Conservation (phyloP, 2,113 vertebrate genomes). For the Coreoperca whiteheadi region DNA sequence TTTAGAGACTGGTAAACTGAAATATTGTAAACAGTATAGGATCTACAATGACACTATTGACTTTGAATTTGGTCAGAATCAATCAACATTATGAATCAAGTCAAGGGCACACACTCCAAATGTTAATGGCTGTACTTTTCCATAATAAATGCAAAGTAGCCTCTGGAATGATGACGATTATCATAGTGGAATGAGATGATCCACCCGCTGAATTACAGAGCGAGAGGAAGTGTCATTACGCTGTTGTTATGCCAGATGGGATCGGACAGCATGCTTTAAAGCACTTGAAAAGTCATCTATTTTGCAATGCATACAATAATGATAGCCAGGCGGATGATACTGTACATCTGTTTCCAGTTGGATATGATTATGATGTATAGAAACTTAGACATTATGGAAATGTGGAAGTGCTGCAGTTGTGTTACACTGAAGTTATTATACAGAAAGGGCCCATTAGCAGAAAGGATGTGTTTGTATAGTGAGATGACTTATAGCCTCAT, state of each 20-base stretch:
- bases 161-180: neutral
- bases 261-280: constrained; percentile 38
- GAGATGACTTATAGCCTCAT: too few relatives aligned
- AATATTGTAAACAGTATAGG: neutral
- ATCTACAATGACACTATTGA: neutral
- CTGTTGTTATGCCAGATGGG: constrained; percentile 24
- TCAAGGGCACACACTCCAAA: neutral
- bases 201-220: neutral
- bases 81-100: constrained; percentile 1
- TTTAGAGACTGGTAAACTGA: neutral
- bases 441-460: neutral
- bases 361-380: constrained; percentile 31
- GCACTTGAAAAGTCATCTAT: constrained; percentile 31
- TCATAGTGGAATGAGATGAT: constrained; percentile 5
- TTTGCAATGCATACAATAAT: constrained; percentile 15
- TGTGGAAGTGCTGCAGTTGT: constrained; percentile 1
- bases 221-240: constrained; percentile 18
- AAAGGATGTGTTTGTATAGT: neutral
- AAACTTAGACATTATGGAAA: constrained; percentile 9
- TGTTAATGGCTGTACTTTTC: neutral
- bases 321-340: constrained; percentile 5
- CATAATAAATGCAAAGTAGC: constrained; percentile 10
- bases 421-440: neutral
- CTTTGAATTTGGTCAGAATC: neutral
- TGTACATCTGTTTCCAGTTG: constrained; percentile 38